Percentiles rank a stretch among this genome's conserved stretches.
Conservation (phyloP, 2,888 invertebrate genomes). For the Dendrolimus houi region DNA sequence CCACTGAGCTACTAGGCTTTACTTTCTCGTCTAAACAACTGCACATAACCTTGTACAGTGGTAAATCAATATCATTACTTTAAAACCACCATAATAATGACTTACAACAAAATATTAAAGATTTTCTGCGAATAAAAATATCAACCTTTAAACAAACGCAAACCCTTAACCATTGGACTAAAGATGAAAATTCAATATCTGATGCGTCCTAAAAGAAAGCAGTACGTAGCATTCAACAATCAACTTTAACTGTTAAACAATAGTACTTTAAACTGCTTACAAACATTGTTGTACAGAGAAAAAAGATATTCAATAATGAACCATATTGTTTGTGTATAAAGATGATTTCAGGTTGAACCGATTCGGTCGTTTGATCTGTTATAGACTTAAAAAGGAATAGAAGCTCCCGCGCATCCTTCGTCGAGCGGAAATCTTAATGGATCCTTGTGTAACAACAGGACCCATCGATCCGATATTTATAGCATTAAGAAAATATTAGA, state of each 20-base stretch:
- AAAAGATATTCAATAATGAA: background rate
- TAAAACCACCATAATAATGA: slow-evolving; percentile 71
- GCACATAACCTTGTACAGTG: slow-evolving; percentile 37
- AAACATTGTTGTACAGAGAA: background rate
- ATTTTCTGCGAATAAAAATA: slow-evolving; percentile 42
- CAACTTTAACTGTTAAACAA: background rate
- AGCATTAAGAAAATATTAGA: slow-evolving; percentile 1
- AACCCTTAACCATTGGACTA: background rate
- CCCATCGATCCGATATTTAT: slow-evolving; percentile 48
- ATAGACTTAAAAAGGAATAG: background rate
- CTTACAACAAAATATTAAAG: slow-evolving; percentile 43
- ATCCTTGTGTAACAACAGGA: slow-evolving; percentile 71
- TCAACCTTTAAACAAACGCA: slow-evolving; percentile 5
- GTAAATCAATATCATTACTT: slow-evolving; percentile 74
- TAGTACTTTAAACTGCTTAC: slow-evolving; percentile 11
- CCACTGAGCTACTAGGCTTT: too few species aligned
- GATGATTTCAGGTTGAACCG: background rate
- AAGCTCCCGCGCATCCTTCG: slow-evolving; percentile 59
- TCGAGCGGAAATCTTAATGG: slow-evolving; percentile 75
- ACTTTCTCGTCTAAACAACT: too few species aligned
- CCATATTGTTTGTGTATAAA: background rate
- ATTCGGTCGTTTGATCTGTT: background rate
- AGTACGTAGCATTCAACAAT: too few species aligned
- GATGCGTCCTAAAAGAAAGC: too few species aligned
- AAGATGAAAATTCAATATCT: slow-evolving; percentile 1